These are phyloP conservation scores for Calliopum simillimum DNA, from an alignment of 2,888 invertebrate genomes.

Conservation along the genomic window DNA sequence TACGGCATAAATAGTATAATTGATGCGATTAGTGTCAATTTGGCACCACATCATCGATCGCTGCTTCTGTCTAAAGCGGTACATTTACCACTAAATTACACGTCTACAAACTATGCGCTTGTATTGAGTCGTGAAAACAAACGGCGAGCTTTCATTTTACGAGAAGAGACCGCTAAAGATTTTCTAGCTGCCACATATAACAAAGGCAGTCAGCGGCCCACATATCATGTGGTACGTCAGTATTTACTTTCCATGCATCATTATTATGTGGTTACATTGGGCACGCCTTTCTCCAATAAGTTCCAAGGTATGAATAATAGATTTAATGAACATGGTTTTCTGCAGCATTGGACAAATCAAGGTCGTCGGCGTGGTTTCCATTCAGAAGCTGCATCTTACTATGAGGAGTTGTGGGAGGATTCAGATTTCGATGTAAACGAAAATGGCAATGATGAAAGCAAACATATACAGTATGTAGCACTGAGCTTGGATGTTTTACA, in stretches of 20 bases:
- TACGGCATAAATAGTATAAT: constrained; percentile 50
- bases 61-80: constrained; percentile 39
- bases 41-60: constrained; percentile 46
- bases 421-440: constrained; percentile 41
- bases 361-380: constrained; percentile 43
- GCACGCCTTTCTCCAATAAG: constrained; percentile 57
- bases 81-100: constrained; percentile 42
- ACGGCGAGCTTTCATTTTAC: constrained; percentile 53
- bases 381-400: constrained; percentile 45
- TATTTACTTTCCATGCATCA: constrained; percentile 55
- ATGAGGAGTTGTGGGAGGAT: constrained; percentile 37
- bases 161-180: constrained; percentile 55
- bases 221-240: constrained; percentile 60
- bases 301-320: constrained; percentile 52
- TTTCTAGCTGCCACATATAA: constrained; percentile 58
- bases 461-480: constrained; percentile 49
- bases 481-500: constrained; percentile 59
- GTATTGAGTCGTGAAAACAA: constrained; percentile 20
- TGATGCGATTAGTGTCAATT: constrained; percentile 41
- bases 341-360: constrained; percentile 57
- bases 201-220: constrained; percentile 52
- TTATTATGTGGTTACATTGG: constrained; percentile 55
- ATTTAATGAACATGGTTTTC: constrained; percentile 57
- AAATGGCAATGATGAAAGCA: constrained; percentile 35
- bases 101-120: constrained; percentile 16